These are phyloP conservation scores for Ctenopoma multispine DNA, from an alignment of 2,797 vertebrate genomes.

Conservation along the genomic window DNA sequence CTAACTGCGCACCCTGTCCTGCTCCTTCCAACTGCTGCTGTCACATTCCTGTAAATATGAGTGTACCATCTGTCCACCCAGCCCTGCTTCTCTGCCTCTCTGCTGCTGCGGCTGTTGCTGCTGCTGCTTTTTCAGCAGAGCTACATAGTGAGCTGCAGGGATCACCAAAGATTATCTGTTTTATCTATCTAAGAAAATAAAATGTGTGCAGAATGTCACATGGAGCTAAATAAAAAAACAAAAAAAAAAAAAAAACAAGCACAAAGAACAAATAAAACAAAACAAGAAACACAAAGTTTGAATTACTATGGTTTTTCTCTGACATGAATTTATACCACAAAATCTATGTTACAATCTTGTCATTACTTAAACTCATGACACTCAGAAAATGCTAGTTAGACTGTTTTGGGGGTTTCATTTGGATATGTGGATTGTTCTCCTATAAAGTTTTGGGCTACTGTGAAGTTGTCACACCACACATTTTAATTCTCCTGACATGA, in stretches of 20 bases:
- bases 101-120: conserved; percentile 18
- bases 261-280: too few species aligned
- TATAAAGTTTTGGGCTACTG: not conserved
- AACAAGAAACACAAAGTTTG: too few species aligned
- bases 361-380: conserved; percentile 39
- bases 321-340: not conserved
- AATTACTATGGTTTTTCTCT: not conserved
- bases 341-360: too few species aligned
- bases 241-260: too few species aligned
- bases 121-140: conserved; percentile 28
- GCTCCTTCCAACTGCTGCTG: conserved; percentile 68
- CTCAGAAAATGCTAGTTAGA: too few species aligned
- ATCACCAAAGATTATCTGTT: conserved; percentile 40
- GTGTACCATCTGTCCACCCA: conserved; percentile 70
- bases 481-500: not conserved
- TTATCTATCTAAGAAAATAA: conserved; percentile 23
- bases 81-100: conserved; percentile 50
- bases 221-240: not conserved
- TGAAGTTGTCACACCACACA: not conserved
- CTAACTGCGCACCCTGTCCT: conserved; percentile 60
- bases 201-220: not conserved
- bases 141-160: conserved; percentile 41
- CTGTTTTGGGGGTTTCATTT: not conserved
- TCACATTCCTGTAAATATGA: conserved; percentile 72
- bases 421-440: conserved; percentile 11